These are phyloP conservation scores for Lasioglossum marginatum DNA, from an alignment of 2,888 invertebrate species.

Conservation along the genomic window DNA sequence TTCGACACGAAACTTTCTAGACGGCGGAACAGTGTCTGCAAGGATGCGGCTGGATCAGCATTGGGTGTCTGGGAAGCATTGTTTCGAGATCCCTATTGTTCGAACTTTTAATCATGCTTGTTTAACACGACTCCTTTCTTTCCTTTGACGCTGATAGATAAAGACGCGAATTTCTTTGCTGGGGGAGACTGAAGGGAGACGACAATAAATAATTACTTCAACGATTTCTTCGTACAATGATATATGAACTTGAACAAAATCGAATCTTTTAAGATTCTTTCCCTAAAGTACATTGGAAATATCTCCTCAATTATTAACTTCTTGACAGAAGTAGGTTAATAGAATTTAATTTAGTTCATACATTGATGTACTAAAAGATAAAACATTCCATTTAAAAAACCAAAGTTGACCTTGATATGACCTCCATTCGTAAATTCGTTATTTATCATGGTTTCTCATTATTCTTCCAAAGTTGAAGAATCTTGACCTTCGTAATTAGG, in stretches of 20 bases:
- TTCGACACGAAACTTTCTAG: constrained; percentile 61
- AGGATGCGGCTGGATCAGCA: constrained; percentile 39
- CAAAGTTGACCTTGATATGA: too few relatives aligned
- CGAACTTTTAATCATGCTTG: not conserved
- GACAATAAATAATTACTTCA: too few relatives aligned
- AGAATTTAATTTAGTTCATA: too few relatives aligned
- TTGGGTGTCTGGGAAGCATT: constrained; percentile 44
- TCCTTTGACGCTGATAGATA: not conserved
- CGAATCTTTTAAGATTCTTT: too few relatives aligned
- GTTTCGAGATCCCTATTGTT: not conserved
- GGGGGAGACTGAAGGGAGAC: not conserved
- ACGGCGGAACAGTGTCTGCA: constrained; percentile 35
- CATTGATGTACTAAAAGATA: too few relatives aligned
- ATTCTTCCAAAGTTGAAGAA: not conserved
- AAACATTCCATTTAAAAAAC: too few relatives aligned
- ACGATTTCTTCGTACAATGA: too few relatives aligned
- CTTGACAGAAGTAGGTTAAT: too few relatives aligned
- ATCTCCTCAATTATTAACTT: too few relatives aligned
- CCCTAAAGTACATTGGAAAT: too few relatives aligned
- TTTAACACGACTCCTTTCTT: not conserved
- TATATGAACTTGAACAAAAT: too few relatives aligned
- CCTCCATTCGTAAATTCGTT: too few relatives aligned
- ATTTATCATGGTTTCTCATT: not conserved
- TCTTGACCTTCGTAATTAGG: not conserved
- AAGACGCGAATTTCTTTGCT: not conserved